phyloP scores from a whole-genome alignment of 2,113 vertebrate genomes.

The Dascyllus trimaculatus region DNA sequence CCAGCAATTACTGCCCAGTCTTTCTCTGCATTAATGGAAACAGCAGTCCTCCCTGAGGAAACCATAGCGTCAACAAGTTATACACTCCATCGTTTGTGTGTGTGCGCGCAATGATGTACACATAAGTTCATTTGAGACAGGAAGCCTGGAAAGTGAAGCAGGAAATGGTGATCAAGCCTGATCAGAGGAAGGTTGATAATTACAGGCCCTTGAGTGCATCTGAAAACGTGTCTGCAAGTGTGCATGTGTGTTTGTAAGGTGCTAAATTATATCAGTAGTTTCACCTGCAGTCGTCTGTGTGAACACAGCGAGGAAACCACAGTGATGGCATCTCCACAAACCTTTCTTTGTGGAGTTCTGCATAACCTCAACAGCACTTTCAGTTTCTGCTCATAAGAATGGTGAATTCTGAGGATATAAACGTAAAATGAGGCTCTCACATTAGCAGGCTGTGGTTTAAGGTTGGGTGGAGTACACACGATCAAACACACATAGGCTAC shows the following conservation, averaged over 20 bases:
- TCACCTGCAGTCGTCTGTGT: constrained; percentile 1
- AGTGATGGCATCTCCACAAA: constrained; percentile 13
- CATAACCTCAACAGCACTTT: constrained; percentile 39
- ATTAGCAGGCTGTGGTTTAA: constrained; percentile 7
- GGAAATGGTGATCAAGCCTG: constrained; percentile 65
- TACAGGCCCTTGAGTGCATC: constrained; percentile 9
- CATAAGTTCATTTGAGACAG: constrained; percentile 47
- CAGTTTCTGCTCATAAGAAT: constrained; percentile 33
- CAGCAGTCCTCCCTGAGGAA: constrained; percentile 11
- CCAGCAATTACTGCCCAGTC: constrained; percentile 14
- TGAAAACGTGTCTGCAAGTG: constrained; percentile 5
- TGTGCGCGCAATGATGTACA: not conserved
- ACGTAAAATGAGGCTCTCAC: not conserved
- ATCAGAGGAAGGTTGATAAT: constrained; percentile 49
- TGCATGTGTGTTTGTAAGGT: not conserved
- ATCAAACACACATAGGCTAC: not conserved
- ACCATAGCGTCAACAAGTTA: constrained; percentile 7
- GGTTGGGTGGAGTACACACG: not conserved
- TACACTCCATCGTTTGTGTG: not conserved
- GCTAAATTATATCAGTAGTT: constrained; percentile 3
- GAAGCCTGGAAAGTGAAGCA: constrained; percentile 54
- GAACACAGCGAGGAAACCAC: constrained; percentile 38
- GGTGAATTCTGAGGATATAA: not conserved
- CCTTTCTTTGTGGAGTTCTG: constrained; percentile 1
- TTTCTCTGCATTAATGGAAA: constrained; percentile 18